These are phyloP conservation scores for Loxodonta africana DNA, from an alignment of 2,113 vertebrate genomes.

Conservation along the genomic window DNA sequence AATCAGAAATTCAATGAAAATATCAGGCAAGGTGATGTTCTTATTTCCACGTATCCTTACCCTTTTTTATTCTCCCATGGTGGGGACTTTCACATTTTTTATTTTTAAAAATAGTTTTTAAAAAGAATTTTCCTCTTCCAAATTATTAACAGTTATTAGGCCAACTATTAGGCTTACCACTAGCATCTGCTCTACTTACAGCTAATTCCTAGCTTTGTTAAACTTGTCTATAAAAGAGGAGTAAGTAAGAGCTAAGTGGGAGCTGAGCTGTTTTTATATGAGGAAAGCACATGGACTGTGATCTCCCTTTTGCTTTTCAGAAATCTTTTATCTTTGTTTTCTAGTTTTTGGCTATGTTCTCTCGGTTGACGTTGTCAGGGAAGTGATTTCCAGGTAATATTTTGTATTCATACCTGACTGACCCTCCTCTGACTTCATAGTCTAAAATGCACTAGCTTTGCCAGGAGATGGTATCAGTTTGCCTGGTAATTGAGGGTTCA, in stretches of 20 bases:
- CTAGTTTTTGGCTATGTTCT: not conserved
- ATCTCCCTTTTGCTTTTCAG: not conserved
- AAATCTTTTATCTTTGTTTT: not conserved
- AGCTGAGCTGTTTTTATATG: not conserved
- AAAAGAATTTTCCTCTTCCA: not conserved
- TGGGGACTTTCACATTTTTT: not conserved
- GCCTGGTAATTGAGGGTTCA: not conserved
- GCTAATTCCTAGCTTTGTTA: not conserved
- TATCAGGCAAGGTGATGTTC: not conserved
- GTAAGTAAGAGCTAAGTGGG: not conserved
- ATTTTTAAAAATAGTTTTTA: not conserved
- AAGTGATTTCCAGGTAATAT: not conserved
- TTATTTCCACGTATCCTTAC: not conserved
- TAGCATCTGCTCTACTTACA: not conserved
- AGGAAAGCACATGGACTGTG: not conserved
- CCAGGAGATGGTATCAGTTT: not conserved
- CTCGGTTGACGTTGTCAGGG: not conserved
- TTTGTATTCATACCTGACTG: constrained; percentile 4
- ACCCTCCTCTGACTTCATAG: not conserved
- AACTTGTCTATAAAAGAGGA: not conserved
- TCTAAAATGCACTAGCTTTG: not conserved
- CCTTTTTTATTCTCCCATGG: not conserved
- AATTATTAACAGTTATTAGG: not conserved
- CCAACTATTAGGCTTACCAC: no score
- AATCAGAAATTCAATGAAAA: not conserved